Conservation (phyloP, 2,113 vertebrate genomes). For the Plectropomus leopardus region DNA sequence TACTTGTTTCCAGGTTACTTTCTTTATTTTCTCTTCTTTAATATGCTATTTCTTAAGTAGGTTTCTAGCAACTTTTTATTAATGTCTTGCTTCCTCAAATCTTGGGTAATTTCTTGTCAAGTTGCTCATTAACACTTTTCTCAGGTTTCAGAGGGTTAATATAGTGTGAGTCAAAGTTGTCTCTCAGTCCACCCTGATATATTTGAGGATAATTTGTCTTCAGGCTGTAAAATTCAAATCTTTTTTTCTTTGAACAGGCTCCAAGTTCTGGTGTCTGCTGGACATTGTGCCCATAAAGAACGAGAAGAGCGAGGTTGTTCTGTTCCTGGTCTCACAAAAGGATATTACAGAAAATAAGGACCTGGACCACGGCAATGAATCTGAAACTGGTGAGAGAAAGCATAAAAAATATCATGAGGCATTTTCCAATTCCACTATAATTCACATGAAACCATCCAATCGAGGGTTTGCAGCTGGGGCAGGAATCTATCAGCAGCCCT, state of each 20-base stretch:
- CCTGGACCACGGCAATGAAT: conserved; percentile 82
- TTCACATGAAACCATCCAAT: conserved; percentile 42
- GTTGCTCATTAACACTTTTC: no score
- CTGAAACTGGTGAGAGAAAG: conserved; percentile 85
- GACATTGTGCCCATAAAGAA: conserved; percentile 96
- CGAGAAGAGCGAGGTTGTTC: conserved; percentile 93
- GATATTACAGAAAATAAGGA: conserved; percentile 92
- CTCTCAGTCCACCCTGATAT: neutral
- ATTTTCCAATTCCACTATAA: conserved; percentile 3
- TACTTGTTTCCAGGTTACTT: no score
- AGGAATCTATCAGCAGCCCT: neutral
- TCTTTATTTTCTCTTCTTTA: no score
- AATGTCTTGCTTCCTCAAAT: no score
- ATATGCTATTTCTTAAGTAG: no score
- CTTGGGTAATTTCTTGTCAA: no score
- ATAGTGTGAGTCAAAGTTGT: neutral
- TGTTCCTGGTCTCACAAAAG: conserved; percentile 93
- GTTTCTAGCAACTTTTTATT: no score
- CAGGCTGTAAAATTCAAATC: neutral
- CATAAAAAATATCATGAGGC: neutral
- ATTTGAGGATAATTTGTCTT: neutral
- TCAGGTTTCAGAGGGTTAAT: no score
- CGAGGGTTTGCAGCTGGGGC: conserved; percentile 22
- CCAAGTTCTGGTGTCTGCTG: conserved; percentile 92
- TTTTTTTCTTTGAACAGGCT: conserved; percentile 80